These are phyloP conservation scores for Peromyscus polionotus DNA, from an alignment of 2,113 vertebrate genomes.

Conservation along the genomic window DNA sequence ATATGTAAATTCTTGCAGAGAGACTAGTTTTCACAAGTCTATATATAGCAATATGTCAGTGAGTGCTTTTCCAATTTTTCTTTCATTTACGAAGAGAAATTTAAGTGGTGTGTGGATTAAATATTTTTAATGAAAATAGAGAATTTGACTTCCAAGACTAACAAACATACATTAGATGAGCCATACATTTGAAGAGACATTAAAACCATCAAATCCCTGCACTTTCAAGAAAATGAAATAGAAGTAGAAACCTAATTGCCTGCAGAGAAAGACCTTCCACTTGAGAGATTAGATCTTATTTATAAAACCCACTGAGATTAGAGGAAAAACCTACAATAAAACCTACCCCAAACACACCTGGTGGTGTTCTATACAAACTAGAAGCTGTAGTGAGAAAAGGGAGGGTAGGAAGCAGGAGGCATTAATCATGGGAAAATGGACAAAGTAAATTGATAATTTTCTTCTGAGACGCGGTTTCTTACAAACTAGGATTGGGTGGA, in stretches of 20 bases:
- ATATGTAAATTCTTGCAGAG: slow-evolving; percentile 68
- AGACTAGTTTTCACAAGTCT: slow-evolving; percentile 66
- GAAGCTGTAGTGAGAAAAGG: neutral
- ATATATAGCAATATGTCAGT: slow-evolving; percentile 68
- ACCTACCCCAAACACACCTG: neutral
- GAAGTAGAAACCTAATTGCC: neutral
- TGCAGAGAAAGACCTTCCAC: neutral
- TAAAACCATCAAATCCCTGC: slow-evolving; percentile 30
- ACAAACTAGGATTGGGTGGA: neutral
- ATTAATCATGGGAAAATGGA: neutral
- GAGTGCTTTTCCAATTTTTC: slow-evolving; percentile 65
- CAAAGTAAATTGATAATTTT: neutral
- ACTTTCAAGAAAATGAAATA: slow-evolving; percentile 32
- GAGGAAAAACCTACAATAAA: neutral
- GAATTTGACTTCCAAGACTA: slow-evolving; percentile 62
- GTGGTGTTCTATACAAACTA: neutral
- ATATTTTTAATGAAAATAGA: slow-evolving; percentile 70
- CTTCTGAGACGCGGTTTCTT: neutral
- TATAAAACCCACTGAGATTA: slow-evolving; percentile 5
- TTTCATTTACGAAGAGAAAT: slow-evolving; percentile 76
- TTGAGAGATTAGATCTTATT: slow-evolving; percentile 33
- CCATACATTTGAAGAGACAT: slow-evolving; percentile 37
- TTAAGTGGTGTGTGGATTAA: slow-evolving; percentile 36
- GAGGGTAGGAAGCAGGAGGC: neutral
- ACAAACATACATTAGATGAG: slow-evolving; percentile 37